Base-by-base conservation (phyloP, 2,113 vertebrate species). In the Mirza zaza region DNA sequence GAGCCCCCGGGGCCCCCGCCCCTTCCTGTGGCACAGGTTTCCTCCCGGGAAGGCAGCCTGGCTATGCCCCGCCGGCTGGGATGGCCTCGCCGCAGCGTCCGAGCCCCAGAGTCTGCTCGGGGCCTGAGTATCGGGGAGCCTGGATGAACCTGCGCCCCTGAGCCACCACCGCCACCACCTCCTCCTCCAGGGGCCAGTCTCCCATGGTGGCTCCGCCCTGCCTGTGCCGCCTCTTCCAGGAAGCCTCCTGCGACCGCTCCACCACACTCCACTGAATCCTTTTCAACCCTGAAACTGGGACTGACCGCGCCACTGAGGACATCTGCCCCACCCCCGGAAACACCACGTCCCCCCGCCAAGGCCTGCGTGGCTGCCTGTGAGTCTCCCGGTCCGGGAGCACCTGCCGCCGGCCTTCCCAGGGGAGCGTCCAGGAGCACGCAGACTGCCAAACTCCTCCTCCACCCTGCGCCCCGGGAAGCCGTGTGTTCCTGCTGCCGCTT, bases 401-500 rank as follows among this genome's bases (percentile, higher is more conserved):
- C 34, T 32, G 5, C 17, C 29, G 10, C 6, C 0, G 6, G 42
- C 42, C 6, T 0, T 6, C 10, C 29, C 68, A 0, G 5, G 12
- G 67, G 17, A 10, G 57, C 6, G 8, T 32, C 73, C 34, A 23
- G 71, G 32, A 36, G 57, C n/a, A 8, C 57, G 29, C 20, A 2
- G 15, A 8, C 14, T 20, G 0, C 29, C 45, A 14, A 52, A 15
- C 63, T 52, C 34, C 13, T 36, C 45, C 17, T 73, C 68, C 3
- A 3, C 18, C 18, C 61, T 14, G 71, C 8, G 1, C 27, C 73
- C 42, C 39, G 3, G 36, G 68, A 39, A 36, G 36, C 36, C 20
- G 12, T 42, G 70, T 5, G 5, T 42, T 42, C 70, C 36, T 25
- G 4, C 70, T 42, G 36, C 70, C 3, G 21, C 23, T 18, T 23